These are phyloP conservation scores for Periparus ater DNA, from an alignment of 2,797 vertebrate species.

Conservation along the genomic window DNA sequence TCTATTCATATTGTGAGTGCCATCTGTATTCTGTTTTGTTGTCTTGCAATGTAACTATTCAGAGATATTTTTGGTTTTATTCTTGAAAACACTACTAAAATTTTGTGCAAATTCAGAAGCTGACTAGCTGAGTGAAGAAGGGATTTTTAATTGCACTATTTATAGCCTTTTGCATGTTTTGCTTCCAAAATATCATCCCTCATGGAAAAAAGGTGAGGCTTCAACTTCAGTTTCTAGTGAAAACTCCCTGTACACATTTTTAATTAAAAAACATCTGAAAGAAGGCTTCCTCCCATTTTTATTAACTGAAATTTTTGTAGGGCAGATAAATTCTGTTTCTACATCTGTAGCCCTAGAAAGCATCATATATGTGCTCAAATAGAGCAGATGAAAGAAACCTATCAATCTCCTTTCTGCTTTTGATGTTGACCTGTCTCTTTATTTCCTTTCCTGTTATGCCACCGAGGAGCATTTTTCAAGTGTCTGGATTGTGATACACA, in stretches of 20 bases:
- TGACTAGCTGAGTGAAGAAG: neutral
- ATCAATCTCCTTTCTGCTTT: neutral
- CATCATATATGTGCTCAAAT: neutral
- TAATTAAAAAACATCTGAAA: neutral
- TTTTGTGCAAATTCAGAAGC: neutral
- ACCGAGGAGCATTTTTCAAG: neutral
- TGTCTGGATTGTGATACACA: neutral
- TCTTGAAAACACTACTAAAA: neutral
- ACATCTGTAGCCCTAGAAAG: neutral
- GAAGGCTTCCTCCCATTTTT: neutral
- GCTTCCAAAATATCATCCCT: neutral
- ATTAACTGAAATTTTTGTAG: neutral
- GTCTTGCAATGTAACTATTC: neutral
- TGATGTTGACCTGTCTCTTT: neutral
- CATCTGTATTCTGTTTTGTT: neutral
- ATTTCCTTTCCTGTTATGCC: neutral
- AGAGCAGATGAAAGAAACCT: neutral
- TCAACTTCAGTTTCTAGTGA: neutral
- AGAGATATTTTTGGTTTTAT: conserved; percentile 2
- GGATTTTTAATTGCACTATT: neutral
- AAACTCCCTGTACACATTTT: neutral
- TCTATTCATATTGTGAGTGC: neutral
- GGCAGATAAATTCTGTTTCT: neutral
- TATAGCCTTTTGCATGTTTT: neutral
- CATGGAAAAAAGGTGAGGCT: neutral